These are phyloP conservation scores for Heptascelio sp. DNA, from an alignment of 2,888 invertebrate species.

Conservation along the genomic window DNA sequence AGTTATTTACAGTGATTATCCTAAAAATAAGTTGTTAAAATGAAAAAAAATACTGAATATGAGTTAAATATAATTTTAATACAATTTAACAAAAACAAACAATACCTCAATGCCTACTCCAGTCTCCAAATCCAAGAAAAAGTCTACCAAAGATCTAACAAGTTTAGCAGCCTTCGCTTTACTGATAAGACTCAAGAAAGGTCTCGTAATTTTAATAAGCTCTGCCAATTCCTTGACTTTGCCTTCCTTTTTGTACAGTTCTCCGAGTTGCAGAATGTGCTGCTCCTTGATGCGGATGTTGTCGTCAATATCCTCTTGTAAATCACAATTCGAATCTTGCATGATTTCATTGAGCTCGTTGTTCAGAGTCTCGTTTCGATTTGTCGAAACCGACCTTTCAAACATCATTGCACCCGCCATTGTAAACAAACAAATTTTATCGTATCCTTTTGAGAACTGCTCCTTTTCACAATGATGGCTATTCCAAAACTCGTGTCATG, in stretches of 20 bases:
- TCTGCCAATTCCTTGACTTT: slow-evolving; percentile 97
- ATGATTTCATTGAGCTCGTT: slow-evolving; percentile 91
- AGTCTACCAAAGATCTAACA: slow-evolving; percentile 98
- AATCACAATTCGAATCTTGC: slow-evolving; percentile 92
- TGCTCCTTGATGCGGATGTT: slow-evolving; percentile 97
- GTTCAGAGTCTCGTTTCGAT: slow-evolving; percentile 91
- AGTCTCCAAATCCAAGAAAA: slow-evolving; percentile 99
- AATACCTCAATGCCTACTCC: slow-evolving; percentile 96
- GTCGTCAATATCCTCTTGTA: slow-evolving; percentile 95
- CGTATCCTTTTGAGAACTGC: neutral
- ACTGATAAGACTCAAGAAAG: slow-evolving; percentile 98
- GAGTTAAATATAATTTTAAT: no score
- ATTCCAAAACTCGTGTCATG: slow-evolving; percentile 71
- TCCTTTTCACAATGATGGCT: neutral
- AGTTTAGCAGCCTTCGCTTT: slow-evolving; percentile 99
- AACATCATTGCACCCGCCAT: slow-evolving; percentile 98
- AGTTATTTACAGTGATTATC: no score
- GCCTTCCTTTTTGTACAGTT: slow-evolving; percentile 97
- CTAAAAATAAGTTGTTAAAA: no score
- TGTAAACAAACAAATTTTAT: neutral
- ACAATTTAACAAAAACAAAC: no score
- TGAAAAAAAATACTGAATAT: no score
- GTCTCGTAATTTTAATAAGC: slow-evolving; percentile 98
- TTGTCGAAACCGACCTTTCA: slow-evolving; percentile 93
- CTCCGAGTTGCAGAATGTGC: slow-evolving; percentile 97